Evolutionary conservation across 2,888 invertebrate genomes (phyloP).

Genomic region (Eilema caniola): DNA sequence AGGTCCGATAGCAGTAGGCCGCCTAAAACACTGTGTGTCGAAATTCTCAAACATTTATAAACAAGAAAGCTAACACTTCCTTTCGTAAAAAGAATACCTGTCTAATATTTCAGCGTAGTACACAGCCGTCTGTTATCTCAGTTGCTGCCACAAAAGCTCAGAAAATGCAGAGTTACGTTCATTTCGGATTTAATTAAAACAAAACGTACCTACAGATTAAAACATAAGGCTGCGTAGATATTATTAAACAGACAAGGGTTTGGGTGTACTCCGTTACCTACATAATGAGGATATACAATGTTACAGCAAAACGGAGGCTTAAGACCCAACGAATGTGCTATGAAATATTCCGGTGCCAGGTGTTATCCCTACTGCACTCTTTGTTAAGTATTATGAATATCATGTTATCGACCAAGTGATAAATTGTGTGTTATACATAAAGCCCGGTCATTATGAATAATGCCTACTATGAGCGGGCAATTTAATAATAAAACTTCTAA

Average conservation of each 20-base stretch:
- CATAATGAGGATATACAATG: slow-evolving; percentile 16
- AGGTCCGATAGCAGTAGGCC: no score
- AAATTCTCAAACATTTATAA: neutral
- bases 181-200: slow-evolving; percentile 22
- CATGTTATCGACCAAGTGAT: no score
- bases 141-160: slow-evolving; percentile 8
- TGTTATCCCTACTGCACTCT: neutral
- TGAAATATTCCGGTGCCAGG: neutral
- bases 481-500: no score
- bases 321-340: slow-evolving; percentile 4
- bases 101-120: neutral
- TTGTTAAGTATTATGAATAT: neutral
- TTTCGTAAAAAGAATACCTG: neutral
- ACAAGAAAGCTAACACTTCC: neutral
- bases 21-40: no score
- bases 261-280: slow-evolving; percentile 12
- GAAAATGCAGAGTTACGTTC: slow-evolving; percentile 15
- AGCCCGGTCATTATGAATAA: no score
- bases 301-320: slow-evolving; percentile 10
- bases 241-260: slow-evolving; percentile 17
- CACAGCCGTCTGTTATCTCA: slow-evolving; percentile 4
- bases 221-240: slow-evolving; percentile 9
- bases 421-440: no score
- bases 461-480: no score
- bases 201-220: slow-evolving; percentile 19